These are phyloP conservation scores for Ursus arctos DNA, from an alignment of 2,113 vertebrate genomes.

Conservation along the genomic window DNA sequence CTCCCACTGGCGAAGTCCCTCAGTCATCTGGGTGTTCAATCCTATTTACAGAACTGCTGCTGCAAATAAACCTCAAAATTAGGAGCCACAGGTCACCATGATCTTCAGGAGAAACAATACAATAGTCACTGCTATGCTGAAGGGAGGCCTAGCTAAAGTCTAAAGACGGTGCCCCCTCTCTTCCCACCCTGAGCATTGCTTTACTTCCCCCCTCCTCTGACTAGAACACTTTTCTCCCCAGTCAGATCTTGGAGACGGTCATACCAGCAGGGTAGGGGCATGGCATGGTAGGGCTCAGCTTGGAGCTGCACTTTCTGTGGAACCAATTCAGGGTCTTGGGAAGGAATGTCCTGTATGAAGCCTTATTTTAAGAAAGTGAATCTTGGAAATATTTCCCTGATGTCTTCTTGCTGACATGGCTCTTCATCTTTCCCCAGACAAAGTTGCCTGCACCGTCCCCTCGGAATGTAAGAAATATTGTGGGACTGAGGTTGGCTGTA, in stretches of 20 bases:
- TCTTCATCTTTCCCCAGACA: conserved; percentile 87
- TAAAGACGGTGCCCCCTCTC: background rate
- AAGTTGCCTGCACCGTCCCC: conserved; percentile 93
- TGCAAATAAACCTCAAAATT: background rate
- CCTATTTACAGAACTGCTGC: background rate
- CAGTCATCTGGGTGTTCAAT: background rate
- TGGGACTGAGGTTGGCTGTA: conserved; percentile 92
- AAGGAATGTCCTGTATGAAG: background rate
- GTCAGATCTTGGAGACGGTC: background rate
- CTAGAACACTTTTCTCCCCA: background rate
- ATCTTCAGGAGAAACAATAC: background rate
- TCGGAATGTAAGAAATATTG: conserved; percentile 88
- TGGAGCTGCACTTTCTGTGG: background rate
- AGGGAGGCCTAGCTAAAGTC: background rate
- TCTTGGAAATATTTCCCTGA: background rate
- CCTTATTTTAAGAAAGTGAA: background rate
- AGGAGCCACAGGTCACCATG: background rate
- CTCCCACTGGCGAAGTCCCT: background rate
- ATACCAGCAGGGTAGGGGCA: background rate
- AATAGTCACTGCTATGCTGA: background rate
- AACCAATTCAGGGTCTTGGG: background rate
- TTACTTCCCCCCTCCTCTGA: background rate
- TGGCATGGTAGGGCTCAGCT: background rate
- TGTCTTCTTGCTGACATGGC: background rate
- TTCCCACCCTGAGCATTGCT: background rate